Percentiles rank a stretch among this genome's conserved stretches.
Conservation (phyloP, 2,113 vertebrate species). For the Etheostoma spectabile region DNA sequence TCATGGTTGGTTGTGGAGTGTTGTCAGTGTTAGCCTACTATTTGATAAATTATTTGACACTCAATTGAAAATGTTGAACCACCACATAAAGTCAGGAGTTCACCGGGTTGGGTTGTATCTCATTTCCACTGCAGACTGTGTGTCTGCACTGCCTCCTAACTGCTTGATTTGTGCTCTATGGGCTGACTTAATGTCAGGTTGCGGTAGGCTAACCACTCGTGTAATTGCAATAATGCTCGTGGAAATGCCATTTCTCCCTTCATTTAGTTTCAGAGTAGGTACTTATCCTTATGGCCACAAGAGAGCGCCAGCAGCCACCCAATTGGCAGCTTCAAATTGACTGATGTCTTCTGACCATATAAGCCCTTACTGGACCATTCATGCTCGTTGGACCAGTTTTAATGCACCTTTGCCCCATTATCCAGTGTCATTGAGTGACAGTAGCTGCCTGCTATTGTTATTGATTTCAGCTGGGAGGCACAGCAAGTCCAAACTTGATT, state of each 20-base stretch:
- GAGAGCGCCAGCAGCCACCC: constrained; percentile 63
- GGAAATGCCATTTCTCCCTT: constrained; percentile 34
- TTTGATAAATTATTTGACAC: not conserved
- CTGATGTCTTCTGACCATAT: not conserved
- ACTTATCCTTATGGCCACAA: constrained; percentile 60
- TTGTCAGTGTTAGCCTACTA: not conserved
- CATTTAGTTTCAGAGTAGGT: constrained; percentile 13
- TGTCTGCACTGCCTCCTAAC: constrained; percentile 30
- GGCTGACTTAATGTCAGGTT: constrained; percentile 25
- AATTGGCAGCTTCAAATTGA: not conserved
- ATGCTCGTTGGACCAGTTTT: not conserved
- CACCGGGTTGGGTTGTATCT: not conserved
- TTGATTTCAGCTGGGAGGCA: not conserved
- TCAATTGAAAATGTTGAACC: not conserved
- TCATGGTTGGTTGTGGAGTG: not conserved
- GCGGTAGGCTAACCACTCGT: constrained; percentile 24
- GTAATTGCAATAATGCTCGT: constrained; percentile 39
- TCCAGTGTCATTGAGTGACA: not conserved
- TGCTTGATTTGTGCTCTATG: constrained; percentile 27
- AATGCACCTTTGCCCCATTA: not conserved
- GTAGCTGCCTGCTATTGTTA: too few relatives aligned
- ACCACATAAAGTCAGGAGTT: not conserved
- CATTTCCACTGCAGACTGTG: constrained; percentile 13
- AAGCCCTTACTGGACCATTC: not conserved
- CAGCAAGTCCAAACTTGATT: constrained; percentile 29